phyloP scores from a whole-genome alignment of 2,888 invertebrate genomes.

The Drosophila prostipennis region DNA sequence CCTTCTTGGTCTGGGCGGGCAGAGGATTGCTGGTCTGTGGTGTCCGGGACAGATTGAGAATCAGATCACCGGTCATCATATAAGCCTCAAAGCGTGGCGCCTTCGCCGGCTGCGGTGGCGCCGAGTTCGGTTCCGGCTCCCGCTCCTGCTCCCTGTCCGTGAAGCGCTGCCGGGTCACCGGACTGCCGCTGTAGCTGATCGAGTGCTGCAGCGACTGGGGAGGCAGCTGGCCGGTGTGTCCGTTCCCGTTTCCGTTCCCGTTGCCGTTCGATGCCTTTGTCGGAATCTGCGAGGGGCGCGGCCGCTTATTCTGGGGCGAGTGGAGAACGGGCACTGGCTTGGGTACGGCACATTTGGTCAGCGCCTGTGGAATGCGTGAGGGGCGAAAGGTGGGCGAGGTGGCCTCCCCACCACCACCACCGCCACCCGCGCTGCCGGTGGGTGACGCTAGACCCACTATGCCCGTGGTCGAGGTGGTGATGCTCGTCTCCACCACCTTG shows the following conservation, averaged over 20 bases:
- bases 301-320: constrained; percentile 83
- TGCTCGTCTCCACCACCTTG: constrained; percentile 75
- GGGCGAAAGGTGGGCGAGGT: constrained; percentile 84
- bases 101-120: constrained; percentile 82
- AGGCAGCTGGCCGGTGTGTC: constrained; percentile 27
- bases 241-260: constrained; percentile 47
- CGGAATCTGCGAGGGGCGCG: constrained; percentile 83
- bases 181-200: constrained; percentile 77
- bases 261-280: constrained; percentile 75
- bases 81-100: constrained; percentile 92
- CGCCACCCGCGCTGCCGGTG: constrained; percentile 8
- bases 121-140: constrained; percentile 80
- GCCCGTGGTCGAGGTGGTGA: constrained; percentile 53
- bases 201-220: constrained; percentile 70
- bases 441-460: constrained; percentile 29
- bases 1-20: constrained; percentile 85
- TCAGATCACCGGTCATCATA: constrained; percentile 99
- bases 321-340: constrained; percentile 80
- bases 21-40: constrained; percentile 88
- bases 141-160: constrained; percentile 42
- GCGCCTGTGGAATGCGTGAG: constrained; percentile 86
- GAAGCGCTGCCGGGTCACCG: constrained; percentile 63
- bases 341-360: constrained; percentile 76
- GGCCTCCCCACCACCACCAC: constrained; percentile 53
- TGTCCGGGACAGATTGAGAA: constrained; percentile 94